Evolutionary conservation across 2,888 invertebrate species (phyloP), one percentile per base, ranked within the genome.

Genomic region (Maniola hyperantus): DNA sequence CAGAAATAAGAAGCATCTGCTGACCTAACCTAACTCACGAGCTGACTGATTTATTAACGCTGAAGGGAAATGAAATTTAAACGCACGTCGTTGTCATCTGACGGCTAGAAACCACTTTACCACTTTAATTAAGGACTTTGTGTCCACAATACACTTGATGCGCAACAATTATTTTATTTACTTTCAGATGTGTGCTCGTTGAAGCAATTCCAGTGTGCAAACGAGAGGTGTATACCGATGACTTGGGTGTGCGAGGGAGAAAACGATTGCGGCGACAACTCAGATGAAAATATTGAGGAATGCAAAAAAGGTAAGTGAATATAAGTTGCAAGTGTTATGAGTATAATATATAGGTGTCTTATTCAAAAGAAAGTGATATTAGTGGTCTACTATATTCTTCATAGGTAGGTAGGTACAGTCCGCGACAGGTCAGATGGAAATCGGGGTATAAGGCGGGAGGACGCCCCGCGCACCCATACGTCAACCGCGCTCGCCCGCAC

Each of bases 221-320:
- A 95, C 83, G 95, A 95, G 75, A 94, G 93, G 76, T 97, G 97
- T 86, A 96, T 97, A 85, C 95, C 96, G 20, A 91, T 95, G 70
- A 93, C 95, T 69, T 97, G 95, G 94, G 93, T 95, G 72, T 97
- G 97, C 83, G 97, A 97, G 82, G 94, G 95, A 65, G 94, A 95
- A 61, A 93, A 95, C 76, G 97, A 97, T 84, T 97, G 97, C 86
- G 93, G 91, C 58, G 97, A 97, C 88, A 94, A 95, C 80, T 96
- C 96, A n/a, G 97, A 97, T 84, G 97, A 97, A 88, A 93, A 93
- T 78, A 90, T 94, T 65, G 93, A 94, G 73, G 93, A 94, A 85
- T 97, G 97, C 87, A 94, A 94, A 89, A 94, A 93, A 93, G 94
- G 95, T 94, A 84, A 83, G 93, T 68, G 26, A 26, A 26, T 2